Evolutionary conservation across 2,797 vertebrate genomes (phyloP).

Genomic region (Sebastolobus altivelis): DNA sequence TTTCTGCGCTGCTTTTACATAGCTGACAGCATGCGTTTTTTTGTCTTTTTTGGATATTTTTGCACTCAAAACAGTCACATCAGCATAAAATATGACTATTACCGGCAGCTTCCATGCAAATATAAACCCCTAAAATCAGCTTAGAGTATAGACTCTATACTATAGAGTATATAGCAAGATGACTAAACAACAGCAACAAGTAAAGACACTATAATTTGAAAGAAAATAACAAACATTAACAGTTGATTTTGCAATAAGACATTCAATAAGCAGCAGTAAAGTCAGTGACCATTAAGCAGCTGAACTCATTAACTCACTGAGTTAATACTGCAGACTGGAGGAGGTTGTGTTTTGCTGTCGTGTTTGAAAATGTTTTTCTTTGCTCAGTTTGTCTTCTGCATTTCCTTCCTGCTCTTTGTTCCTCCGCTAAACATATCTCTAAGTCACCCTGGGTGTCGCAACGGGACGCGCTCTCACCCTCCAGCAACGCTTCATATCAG

Average conservation of each 20-base stretch:
- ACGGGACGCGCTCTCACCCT: constrained; percentile 70
- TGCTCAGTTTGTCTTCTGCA: constrained; percentile 66
- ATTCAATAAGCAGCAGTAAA: constrained; percentile 4
- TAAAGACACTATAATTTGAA: background rate
- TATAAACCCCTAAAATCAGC: background rate
- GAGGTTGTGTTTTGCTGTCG: constrained; percentile 59
- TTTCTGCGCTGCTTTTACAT: background rate
- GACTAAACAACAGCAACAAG: background rate
- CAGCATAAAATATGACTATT: background rate
- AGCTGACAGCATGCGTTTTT: background rate
- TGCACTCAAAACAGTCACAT: background rate
- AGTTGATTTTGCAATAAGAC: background rate
- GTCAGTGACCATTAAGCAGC: constrained; percentile 36
- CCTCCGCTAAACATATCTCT: constrained; percentile 69
- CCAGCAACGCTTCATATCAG: constrained; percentile 70
- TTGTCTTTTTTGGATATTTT: background rate
- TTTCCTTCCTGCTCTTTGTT: constrained; percentile 83
- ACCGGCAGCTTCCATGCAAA: background rate
- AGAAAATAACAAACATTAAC: background rate
- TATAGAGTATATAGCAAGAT: background rate
- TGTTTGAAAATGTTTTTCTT: constrained; percentile 69
- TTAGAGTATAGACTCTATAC: background rate
- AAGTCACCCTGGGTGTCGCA: constrained; percentile 71
- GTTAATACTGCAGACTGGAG: constrained; percentile 24
- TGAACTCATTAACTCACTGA: constrained; percentile 35